These are phyloP conservation scores for Lagopus leucura DNA, from an alignment of 2,113 vertebrate species.

Conservation along the genomic window DNA sequence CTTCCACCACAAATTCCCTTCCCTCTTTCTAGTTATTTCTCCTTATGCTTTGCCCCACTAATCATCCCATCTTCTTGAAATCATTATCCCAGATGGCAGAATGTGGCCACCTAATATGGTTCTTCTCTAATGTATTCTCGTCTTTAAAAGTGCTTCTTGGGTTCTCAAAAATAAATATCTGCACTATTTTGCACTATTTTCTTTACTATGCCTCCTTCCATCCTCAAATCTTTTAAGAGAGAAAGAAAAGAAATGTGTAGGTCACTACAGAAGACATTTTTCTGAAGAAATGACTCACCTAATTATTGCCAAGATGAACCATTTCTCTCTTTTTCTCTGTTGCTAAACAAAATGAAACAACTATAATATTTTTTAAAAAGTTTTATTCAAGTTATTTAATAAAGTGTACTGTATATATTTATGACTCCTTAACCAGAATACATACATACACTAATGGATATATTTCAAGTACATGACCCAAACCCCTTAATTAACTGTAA, in stretches of 20 bases:
- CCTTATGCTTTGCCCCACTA: not conserved
- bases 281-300: not conserved
- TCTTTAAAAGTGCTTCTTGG: not conserved
- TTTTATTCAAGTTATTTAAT: constrained; percentile 53
- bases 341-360: constrained; percentile 15
- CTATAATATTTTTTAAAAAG: constrained; percentile 23
- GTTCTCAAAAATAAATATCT: not conserved
- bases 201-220: not conserved
- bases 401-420: constrained; percentile 41
- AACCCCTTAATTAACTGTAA: constrained; percentile 61
- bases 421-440: constrained; percentile 68
- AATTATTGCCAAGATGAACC: not conserved
- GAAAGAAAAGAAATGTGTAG: not conserved
- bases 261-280: not conserved
- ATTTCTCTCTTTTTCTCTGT: constrained; percentile 15
- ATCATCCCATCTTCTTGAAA: not conserved
- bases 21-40: not conserved
- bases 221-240: not conserved
- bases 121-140: not conserved
- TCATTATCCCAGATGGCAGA: not conserved
- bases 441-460: constrained; percentile 56
- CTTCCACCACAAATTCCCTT: not conserved
- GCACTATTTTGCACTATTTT: not conserved
- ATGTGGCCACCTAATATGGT: not conserved
- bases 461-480: constrained; percentile 65